These are phyloP conservation scores for Acanthurus tractus DNA, from an alignment of 2,797 vertebrate species.

Conservation along the genomic window DNA sequence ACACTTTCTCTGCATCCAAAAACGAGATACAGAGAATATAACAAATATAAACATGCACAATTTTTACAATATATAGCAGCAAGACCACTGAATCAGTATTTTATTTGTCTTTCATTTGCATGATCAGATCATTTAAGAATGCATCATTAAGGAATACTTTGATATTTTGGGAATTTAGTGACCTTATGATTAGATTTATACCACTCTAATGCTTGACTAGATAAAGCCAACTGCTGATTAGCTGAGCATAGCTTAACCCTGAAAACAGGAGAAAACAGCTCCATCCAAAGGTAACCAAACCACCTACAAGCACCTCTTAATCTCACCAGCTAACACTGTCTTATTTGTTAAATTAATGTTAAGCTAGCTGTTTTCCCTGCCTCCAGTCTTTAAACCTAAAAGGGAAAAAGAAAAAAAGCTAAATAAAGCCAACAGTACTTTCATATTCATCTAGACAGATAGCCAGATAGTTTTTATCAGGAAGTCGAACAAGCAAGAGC, in stretches of 20 bases:
- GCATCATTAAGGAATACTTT: not conserved
- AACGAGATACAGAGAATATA: not conserved
- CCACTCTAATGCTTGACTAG: too few species aligned
- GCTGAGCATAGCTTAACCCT: not conserved
- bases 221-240: not conserved
- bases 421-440: not conserved
- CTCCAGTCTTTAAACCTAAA: not conserved
- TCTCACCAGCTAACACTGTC: not conserved
- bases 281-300: too few species aligned
- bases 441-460: too few species aligned
- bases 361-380: not conserved
- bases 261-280: not conserved
- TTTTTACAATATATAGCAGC: not conserved
- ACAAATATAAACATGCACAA: not conserved
- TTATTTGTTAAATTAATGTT: too few species aligned
- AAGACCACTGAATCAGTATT: too few species aligned
- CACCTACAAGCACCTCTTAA: not conserved
- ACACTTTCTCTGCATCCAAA: not conserved
- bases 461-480: not conserved
- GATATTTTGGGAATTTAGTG: not conserved
- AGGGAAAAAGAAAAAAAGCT: not conserved
- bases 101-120: not conserved
- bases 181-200: not conserved
- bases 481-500: not conserved
- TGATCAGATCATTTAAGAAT: not conserved